Evolutionary conservation across 2,113 vertebrate genomes (phyloP), one percentile per base, ranked within the genome.

Genomic region (Oostethus manadensis): DNA sequence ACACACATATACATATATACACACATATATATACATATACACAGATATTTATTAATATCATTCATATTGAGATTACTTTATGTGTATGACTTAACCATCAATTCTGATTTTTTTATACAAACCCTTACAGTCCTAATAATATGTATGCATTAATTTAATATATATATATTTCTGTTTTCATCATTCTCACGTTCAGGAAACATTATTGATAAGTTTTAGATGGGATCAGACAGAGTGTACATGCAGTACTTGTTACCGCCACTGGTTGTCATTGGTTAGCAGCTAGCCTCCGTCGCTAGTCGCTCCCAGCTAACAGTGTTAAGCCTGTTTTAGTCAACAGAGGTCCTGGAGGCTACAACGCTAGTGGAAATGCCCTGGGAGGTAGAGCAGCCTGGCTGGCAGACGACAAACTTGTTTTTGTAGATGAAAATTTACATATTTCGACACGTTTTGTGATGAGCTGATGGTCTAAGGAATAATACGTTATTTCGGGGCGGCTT

Each of bases 211-310:
- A 26, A 2, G 5, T 26, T 26, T 26, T 26, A 26, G 23, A 26
- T 26, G 3, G 9, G 33, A 7, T 2, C 20, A 21, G 7, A 14
- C 11, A 8, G 6, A 3, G 14, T 54, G 22, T 17, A 2, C 16
- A 51, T 45, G 43, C n/a, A 58, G 11, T 26, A 11, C 44, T 20
- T 44, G 10, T 45, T 26, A n/a, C 44, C 57, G n/a, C 75, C 81
- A 67, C 70, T 40, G 64, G 74, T 54, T 10, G 85, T 8, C 82
- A 71, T 82, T 77, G 49, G 35, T 16, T 10, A 9, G 44, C 1
- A 11, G 33, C 38, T 64, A 8, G 43, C 10, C 40, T 20, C 38
- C 38, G 11, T 5, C 38, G 38, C 38, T 42, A 42, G 38, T 42
- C 23, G 45, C 67, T 22, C 0, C 7, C 1, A 55, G 38, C 58